These are phyloP conservation scores for Drymonia ruficornis DNA, from an alignment of 2,888 invertebrate species.

Conservation along the genomic window DNA sequence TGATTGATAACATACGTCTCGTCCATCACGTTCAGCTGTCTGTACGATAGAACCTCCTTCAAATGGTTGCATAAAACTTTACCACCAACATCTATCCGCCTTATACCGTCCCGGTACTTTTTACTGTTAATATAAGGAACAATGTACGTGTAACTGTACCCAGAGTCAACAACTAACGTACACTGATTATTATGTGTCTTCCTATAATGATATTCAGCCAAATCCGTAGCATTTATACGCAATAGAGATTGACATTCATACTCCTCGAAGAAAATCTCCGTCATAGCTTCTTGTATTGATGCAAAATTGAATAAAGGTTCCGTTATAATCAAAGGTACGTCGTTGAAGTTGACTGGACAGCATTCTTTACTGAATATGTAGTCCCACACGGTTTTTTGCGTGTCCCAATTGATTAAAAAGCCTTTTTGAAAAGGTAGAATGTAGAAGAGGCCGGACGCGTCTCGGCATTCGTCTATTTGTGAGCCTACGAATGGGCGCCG, in stretches of 20 bases:
- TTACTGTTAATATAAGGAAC: conserved; percentile 95
- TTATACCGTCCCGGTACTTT: conserved; percentile 87
- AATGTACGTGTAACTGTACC: conserved; percentile 98
- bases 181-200: conserved; percentile 85
- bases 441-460: conserved; percentile 97
- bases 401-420: conserved; percentile 97
- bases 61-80: conserved; percentile 98
- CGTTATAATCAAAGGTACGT: conserved; percentile 93
- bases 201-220: conserved; percentile 89
- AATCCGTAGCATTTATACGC: conserved; percentile 91
- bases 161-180: conserved; percentile 95
- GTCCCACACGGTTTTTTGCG: conserved; percentile 98
- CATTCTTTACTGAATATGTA: conserved; percentile 95
- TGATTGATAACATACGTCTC: conserved; percentile 99
- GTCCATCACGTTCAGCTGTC: conserved; percentile 98
- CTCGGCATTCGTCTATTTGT: conserved; percentile 98
- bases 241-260: conserved; percentile 95
- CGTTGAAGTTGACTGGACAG: conserved; percentile 90
- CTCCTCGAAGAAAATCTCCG: conserved; percentile 99
- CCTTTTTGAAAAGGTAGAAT: conserved; percentile 98
- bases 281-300: conserved; percentile 96
- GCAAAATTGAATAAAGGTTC: conserved; percentile 98
- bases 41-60: conserved; percentile 98
- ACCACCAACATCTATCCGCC: conserved; percentile 97
- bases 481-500: conserved; percentile 95